Evolutionary conservation across 2,113 vertebrate genomes (phyloP), one percentile per base, ranked within the genome.

Genomic region (Uria lomvia): DNA sequence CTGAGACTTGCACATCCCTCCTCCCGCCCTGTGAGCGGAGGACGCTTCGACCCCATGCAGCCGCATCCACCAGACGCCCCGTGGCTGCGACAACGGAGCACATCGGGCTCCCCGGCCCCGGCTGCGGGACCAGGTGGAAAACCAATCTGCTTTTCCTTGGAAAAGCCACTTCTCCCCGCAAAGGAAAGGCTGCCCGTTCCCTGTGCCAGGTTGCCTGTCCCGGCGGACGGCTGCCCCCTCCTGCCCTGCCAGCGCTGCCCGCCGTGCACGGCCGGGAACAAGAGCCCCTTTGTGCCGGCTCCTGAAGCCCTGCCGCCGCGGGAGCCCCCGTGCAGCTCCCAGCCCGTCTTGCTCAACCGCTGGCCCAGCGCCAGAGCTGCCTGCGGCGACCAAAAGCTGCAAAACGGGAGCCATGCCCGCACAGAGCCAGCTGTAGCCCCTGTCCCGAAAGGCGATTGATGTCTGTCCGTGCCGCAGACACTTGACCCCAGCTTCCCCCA

Each of bases 31-130:
- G 30, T 0, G 38, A 68, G 50, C 70, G 2, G n/a, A 20, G 19
- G 29, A 12, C 0, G 3, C 45, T 42, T 8, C 5, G 1, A 2
- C 20, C 47, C 29, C 4, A 0, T 0, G 6, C 8, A 36, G 10
- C 38, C 0, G 0, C 1, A 0, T 22, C 87, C 6, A 4, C 24
- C 5, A 5, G 13, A 5, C 5, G 2, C 62, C 43, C 47, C 1
- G 3, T 3, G 66, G 11, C 55, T 49, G 55, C 0, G 1, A 5
- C 60, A 34, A 16, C 5, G 0, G 65, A 53, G 60, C 76, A 11
- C 6, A 0, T 34, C 0, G 0, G 11, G 4, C 12, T 67, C 47
- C 60, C 42, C 1, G 0, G 55, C 19, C 29, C 55, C 24, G 45
- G 9, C 63, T 29, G 43, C 0, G 1, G n/a, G 58, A 34, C 3